phyloP scores from a whole-genome alignment of 2,113 vertebrate genomes.

The Pionites leucogaster region DNA sequence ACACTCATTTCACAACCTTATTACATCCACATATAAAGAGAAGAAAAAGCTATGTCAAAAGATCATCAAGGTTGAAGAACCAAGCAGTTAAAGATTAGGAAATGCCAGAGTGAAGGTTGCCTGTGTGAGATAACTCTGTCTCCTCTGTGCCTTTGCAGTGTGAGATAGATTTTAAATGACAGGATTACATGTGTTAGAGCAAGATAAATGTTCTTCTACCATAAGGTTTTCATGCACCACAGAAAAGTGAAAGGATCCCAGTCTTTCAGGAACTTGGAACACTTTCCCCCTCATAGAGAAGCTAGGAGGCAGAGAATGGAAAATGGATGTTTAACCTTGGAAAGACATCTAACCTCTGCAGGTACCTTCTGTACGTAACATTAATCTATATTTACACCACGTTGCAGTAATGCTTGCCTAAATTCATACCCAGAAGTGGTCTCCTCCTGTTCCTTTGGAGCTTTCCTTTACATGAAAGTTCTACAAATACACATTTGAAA shows the following conservation, averaged over 20 bases:
- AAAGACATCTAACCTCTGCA: not conserved
- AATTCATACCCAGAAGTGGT: slow-evolving; percentile 29
- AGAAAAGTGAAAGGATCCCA: not conserved
- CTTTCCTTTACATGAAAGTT: slow-evolving; percentile 25
- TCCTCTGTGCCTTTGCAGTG: not conserved
- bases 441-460: slow-evolving; percentile 24
- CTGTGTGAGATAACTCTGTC: not conserved
- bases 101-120: not conserved
- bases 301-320: not conserved
- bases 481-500: slow-evolving; percentile 20
- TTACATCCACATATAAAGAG: not conserved
- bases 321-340: not conserved
- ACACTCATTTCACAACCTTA: not conserved
- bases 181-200: not conserved
- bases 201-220: not conserved
- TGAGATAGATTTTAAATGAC: not conserved
- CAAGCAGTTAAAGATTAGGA: not conserved
- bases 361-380: not conserved
- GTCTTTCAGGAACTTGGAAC: not conserved
- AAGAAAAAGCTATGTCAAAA: not conserved
- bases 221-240: not conserved
- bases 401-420: slow-evolving; percentile 8
- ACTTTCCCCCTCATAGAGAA: not conserved
- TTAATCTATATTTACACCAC: not conserved
- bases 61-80: not conserved